phyloP scores from a whole-genome alignment of 2,797 vertebrate genomes.

The Sternotherus odoratus region DNA sequence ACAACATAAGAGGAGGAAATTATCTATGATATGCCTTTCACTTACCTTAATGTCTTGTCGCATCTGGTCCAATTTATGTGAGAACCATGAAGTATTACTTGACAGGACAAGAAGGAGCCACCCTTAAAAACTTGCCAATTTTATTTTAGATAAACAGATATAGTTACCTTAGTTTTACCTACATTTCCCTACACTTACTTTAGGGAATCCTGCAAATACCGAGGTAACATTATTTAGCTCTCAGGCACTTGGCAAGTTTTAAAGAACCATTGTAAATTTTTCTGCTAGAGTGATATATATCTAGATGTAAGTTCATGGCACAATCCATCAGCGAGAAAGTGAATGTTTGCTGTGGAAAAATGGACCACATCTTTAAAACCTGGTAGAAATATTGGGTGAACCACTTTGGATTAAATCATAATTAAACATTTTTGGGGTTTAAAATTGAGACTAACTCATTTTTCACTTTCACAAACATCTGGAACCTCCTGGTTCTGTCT shows the following conservation, averaged over 20 bases:
- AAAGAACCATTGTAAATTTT: constrained; percentile 37
- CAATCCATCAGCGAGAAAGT: accelerated
- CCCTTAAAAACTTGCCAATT: constrained; percentile 27
- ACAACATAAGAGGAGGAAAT: constrained; percentile 56
- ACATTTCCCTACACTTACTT: constrained; percentile 6
- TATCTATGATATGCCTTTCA: constrained; percentile 22
- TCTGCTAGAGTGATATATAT: constrained; percentile 48
- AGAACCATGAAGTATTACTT: constrained; percentile 6
- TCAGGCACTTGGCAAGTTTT: constrained; percentile 40
- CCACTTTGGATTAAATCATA: constrained; percentile 58
- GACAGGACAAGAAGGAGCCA: not conserved
- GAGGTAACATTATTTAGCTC: not conserved
- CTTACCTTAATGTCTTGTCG: not conserved
- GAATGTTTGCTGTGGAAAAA: constrained; percentile 44
- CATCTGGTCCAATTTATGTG: constrained; percentile 18
- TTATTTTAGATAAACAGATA: constrained; percentile 42
- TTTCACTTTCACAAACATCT: constrained; percentile 50
- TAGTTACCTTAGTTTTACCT: constrained; percentile 17
- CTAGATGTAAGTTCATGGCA: constrained; percentile 44
- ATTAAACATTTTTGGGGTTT: constrained; percentile 54
- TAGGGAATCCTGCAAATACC: not conserved
- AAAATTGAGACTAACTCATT: constrained; percentile 49
- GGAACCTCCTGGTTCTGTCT: constrained; percentile 46
- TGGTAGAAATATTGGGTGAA: constrained; percentile 51
- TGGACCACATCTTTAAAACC: constrained; percentile 56